Evolutionary conservation across 1,140 invertebrate species (phyloP).

Genomic region (Asbolus verrucosus): DNA sequence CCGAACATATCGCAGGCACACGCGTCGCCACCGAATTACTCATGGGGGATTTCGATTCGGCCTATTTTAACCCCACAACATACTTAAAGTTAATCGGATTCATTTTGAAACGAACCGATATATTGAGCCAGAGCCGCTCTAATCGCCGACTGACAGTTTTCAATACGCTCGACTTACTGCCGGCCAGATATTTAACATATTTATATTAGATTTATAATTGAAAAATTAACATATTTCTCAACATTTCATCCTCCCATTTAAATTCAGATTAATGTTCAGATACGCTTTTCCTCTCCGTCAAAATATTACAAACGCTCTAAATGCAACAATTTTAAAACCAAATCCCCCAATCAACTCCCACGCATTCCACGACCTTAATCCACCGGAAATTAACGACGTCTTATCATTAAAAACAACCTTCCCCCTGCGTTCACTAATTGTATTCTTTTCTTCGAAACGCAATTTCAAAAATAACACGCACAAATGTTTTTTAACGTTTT

Average conservation of each 20-base stretch:
- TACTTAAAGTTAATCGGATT: constrained; percentile 64
- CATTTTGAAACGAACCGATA: constrained; percentile 59
- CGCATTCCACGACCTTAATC: constrained; percentile 20
- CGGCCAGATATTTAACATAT: constrained; percentile 53
- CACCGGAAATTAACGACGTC: constrained; percentile 17
- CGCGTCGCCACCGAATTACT: constrained; percentile 63
- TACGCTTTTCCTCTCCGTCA: constrained; percentile 28
- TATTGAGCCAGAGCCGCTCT: constrained; percentile 50
- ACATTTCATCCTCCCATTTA: constrained; percentile 43
- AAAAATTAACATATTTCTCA: constrained; percentile 54
- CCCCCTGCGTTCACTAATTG: no score
- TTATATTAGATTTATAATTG: constrained; percentile 54
- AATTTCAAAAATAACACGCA: no score
- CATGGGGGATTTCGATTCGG: constrained; percentile 61
- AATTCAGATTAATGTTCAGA: constrained; percentile 43
- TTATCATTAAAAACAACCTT: constrained; percentile 2
- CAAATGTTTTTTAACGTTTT: no score
- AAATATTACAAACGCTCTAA: constrained; percentile 32
- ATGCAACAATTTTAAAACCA: constrained; percentile 23
- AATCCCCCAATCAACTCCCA: constrained; percentile 34
- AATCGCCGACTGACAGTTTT: constrained; percentile 53
- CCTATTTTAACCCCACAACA: constrained; percentile 63
- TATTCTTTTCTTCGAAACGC: no score
- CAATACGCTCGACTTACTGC: constrained; percentile 52
- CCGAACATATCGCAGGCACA: constrained; percentile 61